A percentile compares a stretch with the other conserved stretches of the same genome.
These are phyloP conservation scores for Erpornis zantholeuca DNA, from an alignment of 2,113 vertebrate species.

Conservation along the genomic window DNA sequence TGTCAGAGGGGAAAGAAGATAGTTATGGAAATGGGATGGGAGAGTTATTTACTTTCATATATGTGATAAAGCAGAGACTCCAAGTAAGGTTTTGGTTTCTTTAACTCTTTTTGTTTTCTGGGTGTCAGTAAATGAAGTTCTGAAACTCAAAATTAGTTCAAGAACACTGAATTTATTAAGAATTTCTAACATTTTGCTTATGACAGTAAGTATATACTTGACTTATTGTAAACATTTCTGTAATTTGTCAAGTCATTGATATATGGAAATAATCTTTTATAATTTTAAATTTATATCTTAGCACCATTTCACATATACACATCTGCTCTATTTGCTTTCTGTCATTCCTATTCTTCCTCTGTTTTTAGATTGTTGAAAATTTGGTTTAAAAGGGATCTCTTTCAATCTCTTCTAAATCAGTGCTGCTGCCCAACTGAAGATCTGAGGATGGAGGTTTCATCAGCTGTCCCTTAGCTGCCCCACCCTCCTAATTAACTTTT, in stretches of 20 bases:
- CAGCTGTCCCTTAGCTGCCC: neutral
- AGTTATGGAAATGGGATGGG: neutral
- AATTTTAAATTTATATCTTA: neutral
- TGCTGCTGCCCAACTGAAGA: neutral
- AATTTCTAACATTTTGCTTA: neutral
- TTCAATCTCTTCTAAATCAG: neutral
- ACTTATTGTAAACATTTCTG: neutral
- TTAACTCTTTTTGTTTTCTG: neutral
- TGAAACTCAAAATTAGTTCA: neutral
- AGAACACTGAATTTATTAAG: neutral
- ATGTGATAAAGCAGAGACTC: neutral
- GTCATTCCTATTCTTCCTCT: neutral
- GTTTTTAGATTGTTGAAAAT: neutral
- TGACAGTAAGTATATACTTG: neutral
- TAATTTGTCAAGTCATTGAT: neutral
- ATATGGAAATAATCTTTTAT: neutral
- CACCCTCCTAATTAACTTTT: neutral
- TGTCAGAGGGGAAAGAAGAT: neutral
- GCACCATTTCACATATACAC: accelerated
- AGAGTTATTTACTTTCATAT: neutral
- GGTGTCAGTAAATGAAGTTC: neutral
- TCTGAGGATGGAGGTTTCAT: neutral
- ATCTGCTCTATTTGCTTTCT: neutral
- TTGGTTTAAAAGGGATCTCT: neutral
- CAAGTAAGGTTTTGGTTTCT: accelerated